Conservation (phyloP, 2,888 invertebrate genomes). For the Diplazon laetatorius region DNA sequence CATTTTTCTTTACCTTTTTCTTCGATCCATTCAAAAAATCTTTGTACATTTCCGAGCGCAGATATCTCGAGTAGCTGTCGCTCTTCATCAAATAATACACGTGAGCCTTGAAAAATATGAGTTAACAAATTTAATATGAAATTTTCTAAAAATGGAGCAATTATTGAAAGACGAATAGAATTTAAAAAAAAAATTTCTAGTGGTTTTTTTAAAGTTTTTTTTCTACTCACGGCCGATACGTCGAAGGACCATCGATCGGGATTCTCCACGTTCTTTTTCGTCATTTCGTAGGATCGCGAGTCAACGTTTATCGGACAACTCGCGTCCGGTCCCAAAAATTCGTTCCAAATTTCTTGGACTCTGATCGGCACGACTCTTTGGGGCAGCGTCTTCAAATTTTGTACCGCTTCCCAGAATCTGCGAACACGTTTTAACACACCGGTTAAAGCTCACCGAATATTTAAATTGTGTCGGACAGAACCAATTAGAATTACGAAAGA, state of each 20-base stretch:
- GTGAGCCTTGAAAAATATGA: slow-evolving; percentile 89
- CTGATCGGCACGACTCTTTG: slow-evolving; percentile 92
- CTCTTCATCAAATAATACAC: slow-evolving; percentile 99
- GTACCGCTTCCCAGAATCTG: slow-evolving; percentile 98
- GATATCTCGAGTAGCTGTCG: slow-evolving; percentile 98
- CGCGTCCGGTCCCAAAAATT: slow-evolving; percentile 96
- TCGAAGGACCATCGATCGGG: slow-evolving; percentile 98
- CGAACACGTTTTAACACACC: neutral
- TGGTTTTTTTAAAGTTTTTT: neutral
- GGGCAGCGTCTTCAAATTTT: slow-evolving; percentile 94
- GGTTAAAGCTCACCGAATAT: neutral
- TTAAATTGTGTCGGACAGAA: neutral
- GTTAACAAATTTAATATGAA: neutral
- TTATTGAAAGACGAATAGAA: neutral
- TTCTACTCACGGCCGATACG: slow-evolving; percentile 95
- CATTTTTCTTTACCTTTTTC: slow-evolving; percentile 91
- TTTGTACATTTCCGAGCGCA: slow-evolving; percentile 99
- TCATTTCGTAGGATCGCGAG: slow-evolving; percentile 93
- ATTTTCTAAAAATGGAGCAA: too few species aligned
- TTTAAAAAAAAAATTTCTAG: too few species aligned
- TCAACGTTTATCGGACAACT: slow-evolving; percentile 99
- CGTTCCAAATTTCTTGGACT: slow-evolving; percentile 95
- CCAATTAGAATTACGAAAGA: too few species aligned
- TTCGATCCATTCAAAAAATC: slow-evolving; percentile 97
- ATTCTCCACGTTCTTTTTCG: slow-evolving; percentile 90